Evolutionary conservation across 2,888 invertebrate genomes (phyloP).

Genomic region (Alentia gelatinosa): DNA sequence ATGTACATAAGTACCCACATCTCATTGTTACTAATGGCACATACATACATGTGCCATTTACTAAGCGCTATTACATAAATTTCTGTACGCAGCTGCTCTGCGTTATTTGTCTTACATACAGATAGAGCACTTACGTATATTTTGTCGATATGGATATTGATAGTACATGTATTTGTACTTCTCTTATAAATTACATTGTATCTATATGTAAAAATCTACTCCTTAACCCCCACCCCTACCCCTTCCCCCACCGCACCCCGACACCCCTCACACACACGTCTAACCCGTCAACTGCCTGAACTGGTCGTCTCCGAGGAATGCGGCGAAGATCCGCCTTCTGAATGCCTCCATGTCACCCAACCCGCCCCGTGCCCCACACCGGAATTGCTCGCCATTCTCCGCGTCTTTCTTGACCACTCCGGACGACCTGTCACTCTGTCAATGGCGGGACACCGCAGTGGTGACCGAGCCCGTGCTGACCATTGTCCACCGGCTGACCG

Average conservation of each 20-base stretch:
- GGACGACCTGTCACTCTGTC: background rate
- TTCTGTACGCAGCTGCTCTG: too few relatives aligned
- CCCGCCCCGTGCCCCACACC: background rate
- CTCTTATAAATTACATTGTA: too few relatives aligned
- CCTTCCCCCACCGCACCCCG: background rate
- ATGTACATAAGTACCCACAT: too few relatives aligned
- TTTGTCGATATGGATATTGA: too few relatives aligned
- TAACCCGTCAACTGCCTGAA: background rate
- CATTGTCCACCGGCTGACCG: slow-evolving; percentile 25
- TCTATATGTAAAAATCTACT: too few relatives aligned
- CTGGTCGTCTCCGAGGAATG: background rate
- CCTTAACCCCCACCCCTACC: too few relatives aligned
- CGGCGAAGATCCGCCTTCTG: background rate
- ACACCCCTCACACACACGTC: background rate
- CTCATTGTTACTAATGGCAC: too few relatives aligned
- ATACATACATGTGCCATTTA: too few relatives aligned
- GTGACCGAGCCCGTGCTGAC: background rate
- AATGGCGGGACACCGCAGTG: background rate
- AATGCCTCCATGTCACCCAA: background rate
- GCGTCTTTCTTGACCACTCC: background rate
- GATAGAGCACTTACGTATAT: too few relatives aligned
- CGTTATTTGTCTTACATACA: too few relatives aligned
- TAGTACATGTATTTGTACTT: too few relatives aligned
- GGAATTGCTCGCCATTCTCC: background rate
- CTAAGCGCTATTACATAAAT: too few relatives aligned